Evolutionary conservation across 1,140 invertebrate species (phyloP).

Genomic region (Spodoptera frugiperda): DNA sequence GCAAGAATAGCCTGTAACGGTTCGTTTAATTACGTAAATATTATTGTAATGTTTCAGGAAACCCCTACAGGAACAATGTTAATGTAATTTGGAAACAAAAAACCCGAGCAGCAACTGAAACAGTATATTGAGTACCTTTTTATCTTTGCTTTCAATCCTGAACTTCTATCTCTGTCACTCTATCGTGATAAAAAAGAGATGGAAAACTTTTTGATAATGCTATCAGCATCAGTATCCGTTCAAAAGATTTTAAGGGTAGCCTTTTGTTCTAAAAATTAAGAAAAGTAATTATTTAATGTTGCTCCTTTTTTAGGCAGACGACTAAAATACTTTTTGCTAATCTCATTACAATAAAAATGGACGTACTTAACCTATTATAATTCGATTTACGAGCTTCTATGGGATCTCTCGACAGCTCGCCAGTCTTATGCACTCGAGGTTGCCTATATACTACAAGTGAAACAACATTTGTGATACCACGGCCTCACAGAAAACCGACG

Average conservation of each 20-base stretch:
- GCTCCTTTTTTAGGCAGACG: too few species aligned
- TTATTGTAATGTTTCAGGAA: conserved; percentile 9
- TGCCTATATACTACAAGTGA: too few species aligned
- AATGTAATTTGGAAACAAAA: conserved; percentile 14
- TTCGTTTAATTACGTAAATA: conserved; percentile 20
- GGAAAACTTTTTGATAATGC: not conserved
- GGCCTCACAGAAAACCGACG: too few species aligned
- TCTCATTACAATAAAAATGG: too few species aligned
- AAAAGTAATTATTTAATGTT: too few species aligned
- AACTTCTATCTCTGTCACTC: not conserved
- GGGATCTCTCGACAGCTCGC: too few species aligned
- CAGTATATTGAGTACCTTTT: conserved; percentile 12
- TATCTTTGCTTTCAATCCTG: conserved; percentile 2
- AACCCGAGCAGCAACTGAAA: not conserved
- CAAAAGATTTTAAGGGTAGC: not conserved
- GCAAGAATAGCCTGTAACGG: not conserved
- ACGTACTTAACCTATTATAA: too few species aligned
- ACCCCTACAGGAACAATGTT: conserved; percentile 11
- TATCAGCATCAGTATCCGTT: not conserved
- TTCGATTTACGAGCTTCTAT: too few species aligned
- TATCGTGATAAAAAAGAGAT: not conserved
- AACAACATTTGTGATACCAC: too few species aligned
- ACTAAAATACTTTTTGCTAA: too few species aligned
- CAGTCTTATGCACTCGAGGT: too few species aligned
- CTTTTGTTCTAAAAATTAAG: too few species aligned